A percentile compares a stretch with the other conserved stretches of the same genome.
These are phyloP conservation scores for Brachionus angularis DNA, from an alignment of 1,140 invertebrate genomes.

Conservation along the genomic window DNA sequence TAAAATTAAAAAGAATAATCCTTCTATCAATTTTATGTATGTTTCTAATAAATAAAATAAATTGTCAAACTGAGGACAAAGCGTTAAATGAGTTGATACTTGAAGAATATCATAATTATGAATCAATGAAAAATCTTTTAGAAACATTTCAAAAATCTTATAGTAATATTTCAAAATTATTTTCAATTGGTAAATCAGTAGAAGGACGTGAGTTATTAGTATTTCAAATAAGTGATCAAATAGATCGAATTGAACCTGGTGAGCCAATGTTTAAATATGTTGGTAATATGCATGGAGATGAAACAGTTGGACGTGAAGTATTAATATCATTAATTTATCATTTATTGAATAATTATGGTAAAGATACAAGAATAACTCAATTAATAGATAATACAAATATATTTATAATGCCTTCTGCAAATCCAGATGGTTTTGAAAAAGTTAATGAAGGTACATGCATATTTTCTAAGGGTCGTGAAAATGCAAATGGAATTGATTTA, in stretches of 20 bases:
- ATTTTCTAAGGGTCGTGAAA: too few relatives aligned
- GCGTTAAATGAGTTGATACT: not conserved
- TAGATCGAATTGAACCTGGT: conserved; percentile 65
- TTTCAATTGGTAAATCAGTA: conserved; percentile 79
- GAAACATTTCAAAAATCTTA: conserved; percentile 58
- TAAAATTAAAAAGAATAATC: too few relatives aligned
- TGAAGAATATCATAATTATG: conserved; percentile 18
- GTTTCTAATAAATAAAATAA: too few relatives aligned
- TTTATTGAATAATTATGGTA: not conserved
- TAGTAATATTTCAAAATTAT: conserved; percentile 74
- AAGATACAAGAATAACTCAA: conserved; percentile 2
- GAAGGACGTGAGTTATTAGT: conserved; percentile 52
- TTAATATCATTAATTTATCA: conserved; percentile 71
- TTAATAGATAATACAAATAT: conserved; percentile 67
- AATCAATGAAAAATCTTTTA: conserved; percentile 12
- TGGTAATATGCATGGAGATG: conserved; percentile 86
- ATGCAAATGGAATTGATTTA: conserved; percentile 73
- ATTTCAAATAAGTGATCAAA: conserved; percentile 62
- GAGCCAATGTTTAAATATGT: conserved; percentile 79
- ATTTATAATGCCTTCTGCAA: conserved; percentile 79
- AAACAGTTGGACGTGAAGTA: conserved; percentile 77
- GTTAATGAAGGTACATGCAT: too few relatives aligned
- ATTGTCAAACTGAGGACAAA: too few relatives aligned
- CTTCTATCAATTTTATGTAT: too few relatives aligned
- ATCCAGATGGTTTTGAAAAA: conserved; percentile 68